Base-by-base conservation (phyloP, 2,113 vertebrate species). In the Myotis yumanensis region DNA sequence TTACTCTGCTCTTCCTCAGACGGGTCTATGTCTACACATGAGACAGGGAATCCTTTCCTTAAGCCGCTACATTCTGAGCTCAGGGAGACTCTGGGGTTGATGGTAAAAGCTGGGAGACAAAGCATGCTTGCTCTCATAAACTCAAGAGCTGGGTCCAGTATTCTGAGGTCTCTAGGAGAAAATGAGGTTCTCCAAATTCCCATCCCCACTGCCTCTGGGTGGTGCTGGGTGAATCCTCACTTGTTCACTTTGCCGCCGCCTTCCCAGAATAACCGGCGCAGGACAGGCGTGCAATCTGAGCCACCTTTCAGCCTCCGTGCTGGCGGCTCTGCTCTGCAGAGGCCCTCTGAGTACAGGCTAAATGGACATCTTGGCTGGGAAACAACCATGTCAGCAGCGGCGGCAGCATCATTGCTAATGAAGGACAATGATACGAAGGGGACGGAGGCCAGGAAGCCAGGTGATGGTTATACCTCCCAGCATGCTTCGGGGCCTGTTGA, bases 291-390 rank as follows among this genome's bases (percentile, higher is more conserved):
- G 94, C 94, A 93, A 66, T 1, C 6, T 23, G 87, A 94, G 86
- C 89, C 35, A 3, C 23, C 86, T 59, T n/a, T 66, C 88, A 17
- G 73, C 89, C 72, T 12, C 11, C 0, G 30, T 1, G 35, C 66
- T 3, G 10, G 72, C 84, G 15, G 88, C 59, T 10, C 59, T 10
- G 46, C 59, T 20, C 37, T 17, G 86, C 79, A 48, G 4, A 81
- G 3, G 84, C 59, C 32, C 89, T 91, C 86, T 90, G 40, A 90
- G 92, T 52, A 51, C 91, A 82, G 20, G 0, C 92, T 85, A 96
- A 97, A 95, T 96, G 96, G 96, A 94, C 91, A 11, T 92, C 85
- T 96, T 96, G 96, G 96, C 96, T 52, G 2, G 91, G 95, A 96
- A 97, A 85, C 0, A 7, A 20, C 87, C 17, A 0, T 3, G 94